A percentile compares a stretch with the other conserved stretches of the same genome.
These are phyloP conservation scores for Phocoena phocoena DNA, from an alignment of 2,113 vertebrate species.

Conservation along the genomic window DNA sequence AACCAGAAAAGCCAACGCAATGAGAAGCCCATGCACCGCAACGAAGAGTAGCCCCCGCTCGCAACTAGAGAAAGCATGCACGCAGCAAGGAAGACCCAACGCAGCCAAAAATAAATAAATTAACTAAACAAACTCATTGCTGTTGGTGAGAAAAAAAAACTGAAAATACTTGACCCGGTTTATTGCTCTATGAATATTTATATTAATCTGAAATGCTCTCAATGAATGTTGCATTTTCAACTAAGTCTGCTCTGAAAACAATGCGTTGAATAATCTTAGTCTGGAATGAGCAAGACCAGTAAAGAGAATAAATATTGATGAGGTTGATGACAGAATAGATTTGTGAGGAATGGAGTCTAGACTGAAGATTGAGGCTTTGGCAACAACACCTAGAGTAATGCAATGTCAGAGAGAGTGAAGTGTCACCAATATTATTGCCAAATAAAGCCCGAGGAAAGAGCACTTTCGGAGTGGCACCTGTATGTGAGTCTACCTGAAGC, in stretches of 20 bases:
- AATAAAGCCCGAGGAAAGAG: conserved; percentile 6
- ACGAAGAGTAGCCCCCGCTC: too few relatives aligned
- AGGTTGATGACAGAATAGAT: background rate
- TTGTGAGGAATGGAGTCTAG: background rate
- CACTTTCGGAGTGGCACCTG: background rate
- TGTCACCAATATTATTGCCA: background rate
- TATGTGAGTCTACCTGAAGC: background rate
- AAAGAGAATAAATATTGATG: background rate
- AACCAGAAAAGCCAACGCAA: too few relatives aligned
- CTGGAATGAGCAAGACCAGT: background rate
- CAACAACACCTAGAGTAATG: background rate
- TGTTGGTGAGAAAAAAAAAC: background rate
- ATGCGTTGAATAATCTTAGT: background rate
- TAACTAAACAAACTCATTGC: background rate
- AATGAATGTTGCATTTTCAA: conserved; percentile 40
- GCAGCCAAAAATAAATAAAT: too few relatives aligned
- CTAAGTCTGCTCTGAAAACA: background rate
- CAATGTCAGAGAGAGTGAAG: background rate
- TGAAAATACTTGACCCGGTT: background rate
- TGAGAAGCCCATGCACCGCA: too few relatives aligned
- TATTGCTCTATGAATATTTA: conserved; percentile 26
- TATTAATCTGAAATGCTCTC: conserved; percentile 23
- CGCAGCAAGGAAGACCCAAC: too few relatives aligned
- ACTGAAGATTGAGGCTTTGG: background rate
- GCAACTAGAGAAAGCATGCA: too few relatives aligned